These are phyloP conservation scores for Fundulus diaphanus DNA, from an alignment of 2,797 vertebrate species.

Conservation along the genomic window DNA sequence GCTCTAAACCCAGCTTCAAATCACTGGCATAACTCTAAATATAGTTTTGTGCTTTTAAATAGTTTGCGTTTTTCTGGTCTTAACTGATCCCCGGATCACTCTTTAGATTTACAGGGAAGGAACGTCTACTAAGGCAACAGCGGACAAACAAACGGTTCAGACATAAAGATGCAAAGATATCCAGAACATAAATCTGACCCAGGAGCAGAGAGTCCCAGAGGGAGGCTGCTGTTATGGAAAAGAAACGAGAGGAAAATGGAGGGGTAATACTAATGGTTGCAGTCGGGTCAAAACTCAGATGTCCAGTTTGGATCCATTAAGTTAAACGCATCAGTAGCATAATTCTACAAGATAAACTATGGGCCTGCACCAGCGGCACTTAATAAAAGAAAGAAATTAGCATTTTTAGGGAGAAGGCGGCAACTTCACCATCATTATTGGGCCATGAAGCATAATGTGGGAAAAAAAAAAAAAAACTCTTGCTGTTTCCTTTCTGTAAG, in stretches of 20 bases:
- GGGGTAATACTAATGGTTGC: not conserved
- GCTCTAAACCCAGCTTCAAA: slow-evolving; percentile 2
- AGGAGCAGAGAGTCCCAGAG: not conserved
- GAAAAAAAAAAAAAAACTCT: not conserved
- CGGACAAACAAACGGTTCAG: not conserved
- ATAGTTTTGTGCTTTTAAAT: not conserved
- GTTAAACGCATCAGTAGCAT: not conserved
- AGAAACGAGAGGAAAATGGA: not conserved
- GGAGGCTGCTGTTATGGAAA: not conserved
- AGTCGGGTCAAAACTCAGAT: not conserved
- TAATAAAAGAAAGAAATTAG: not conserved
- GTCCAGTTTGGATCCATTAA: not conserved
- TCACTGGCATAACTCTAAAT: not conserved
- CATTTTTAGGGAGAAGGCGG: not conserved
- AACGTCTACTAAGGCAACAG: slow-evolving; percentile 2
- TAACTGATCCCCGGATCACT: not conserved
- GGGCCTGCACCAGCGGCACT: not conserved
- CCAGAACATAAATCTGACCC: not conserved
- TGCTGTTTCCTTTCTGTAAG: not conserved
- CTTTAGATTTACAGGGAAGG: not conserved
- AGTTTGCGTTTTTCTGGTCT: not conserved
- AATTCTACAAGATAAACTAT: not conserved
- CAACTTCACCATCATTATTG: not conserved
- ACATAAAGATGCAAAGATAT: not conserved
- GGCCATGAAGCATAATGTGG: not conserved